Percentiles rank a stretch among this genome's conserved stretches.
Conservation (phyloP, 37 sponge, comb jelly and placozoan species). For the Aplysina aerophoba region DNA sequence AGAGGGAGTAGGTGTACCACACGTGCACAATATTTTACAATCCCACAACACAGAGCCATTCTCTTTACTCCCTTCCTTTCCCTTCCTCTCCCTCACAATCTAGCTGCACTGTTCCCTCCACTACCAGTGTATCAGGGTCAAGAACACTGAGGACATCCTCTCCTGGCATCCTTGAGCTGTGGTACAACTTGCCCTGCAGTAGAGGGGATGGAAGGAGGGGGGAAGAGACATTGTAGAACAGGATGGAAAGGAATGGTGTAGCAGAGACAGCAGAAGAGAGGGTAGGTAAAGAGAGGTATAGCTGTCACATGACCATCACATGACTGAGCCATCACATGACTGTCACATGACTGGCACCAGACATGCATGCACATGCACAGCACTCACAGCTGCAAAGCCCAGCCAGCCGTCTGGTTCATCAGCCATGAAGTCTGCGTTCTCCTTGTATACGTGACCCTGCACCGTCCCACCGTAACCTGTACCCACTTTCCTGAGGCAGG, state of each 20-base stretch:
- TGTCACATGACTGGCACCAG: too few species aligned
- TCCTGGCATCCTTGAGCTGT: conserved; percentile 47
- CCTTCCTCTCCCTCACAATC: conserved; percentile 27
- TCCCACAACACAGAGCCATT: too few species aligned
- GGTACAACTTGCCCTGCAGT: conserved; percentile 67
- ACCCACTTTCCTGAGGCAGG: conserved; percentile 76
- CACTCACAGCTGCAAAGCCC: conserved; percentile 48
- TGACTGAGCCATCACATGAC: too few species aligned
- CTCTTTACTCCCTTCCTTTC: neutral
- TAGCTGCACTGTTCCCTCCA: conserved; percentile 43
- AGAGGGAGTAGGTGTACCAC: too few species aligned
- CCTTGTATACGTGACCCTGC: conserved; percentile 46
- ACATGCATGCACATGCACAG: neutral
- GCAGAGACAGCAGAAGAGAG: too few species aligned
- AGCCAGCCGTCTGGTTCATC: conserved; percentile 45
- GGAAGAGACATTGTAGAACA: too few species aligned
- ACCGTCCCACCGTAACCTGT: conserved; percentile 78
- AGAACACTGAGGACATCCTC: conserved; percentile 55
- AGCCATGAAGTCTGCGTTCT: conserved; percentile 24
- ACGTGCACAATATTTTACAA: too few species aligned
- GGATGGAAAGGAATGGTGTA: too few species aligned
- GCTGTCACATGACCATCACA: too few species aligned
- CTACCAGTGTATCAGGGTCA: conserved; percentile 54
- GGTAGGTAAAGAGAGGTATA: too few species aligned
- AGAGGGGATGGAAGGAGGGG: neutral